These are phyloP conservation scores for Agrilus cyanescens DNA, from an alignment of 2,888 invertebrate species.

Conservation along the genomic window DNA sequence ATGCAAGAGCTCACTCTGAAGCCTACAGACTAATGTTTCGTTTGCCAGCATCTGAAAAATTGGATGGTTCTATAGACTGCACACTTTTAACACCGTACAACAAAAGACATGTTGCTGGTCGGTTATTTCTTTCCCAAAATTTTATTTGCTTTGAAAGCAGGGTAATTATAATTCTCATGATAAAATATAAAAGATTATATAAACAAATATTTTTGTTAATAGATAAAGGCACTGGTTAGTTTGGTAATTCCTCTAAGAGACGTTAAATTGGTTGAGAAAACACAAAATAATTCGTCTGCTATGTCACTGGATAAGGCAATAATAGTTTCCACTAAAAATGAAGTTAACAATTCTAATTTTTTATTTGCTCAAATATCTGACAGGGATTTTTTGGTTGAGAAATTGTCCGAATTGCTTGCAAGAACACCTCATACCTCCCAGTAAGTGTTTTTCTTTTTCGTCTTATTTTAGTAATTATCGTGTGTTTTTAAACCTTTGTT, in stretches of 20 bases:
- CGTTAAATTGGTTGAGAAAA: constrained; percentile 63
- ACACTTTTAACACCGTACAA: constrained; percentile 91
- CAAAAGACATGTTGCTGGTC: constrained; percentile 78
- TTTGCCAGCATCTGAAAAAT: constrained; percentile 78
- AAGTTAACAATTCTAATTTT: constrained; percentile 67
- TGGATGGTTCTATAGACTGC: constrained; percentile 89
- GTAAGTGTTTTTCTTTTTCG: constrained; percentile 21
- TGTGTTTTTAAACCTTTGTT: background rate
- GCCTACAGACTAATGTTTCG: constrained; percentile 75
- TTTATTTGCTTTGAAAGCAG: constrained; percentile 94
- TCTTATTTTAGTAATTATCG: background rate
- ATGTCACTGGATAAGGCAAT: constrained; percentile 54
- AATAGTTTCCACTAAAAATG: constrained; percentile 69
- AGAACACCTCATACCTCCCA: constrained; percentile 38
- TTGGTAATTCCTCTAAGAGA: constrained; percentile 83
- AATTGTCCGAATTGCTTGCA: constrained; percentile 77
- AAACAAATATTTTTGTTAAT: constrained; percentile 10
- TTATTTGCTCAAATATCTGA: constrained; percentile 82
- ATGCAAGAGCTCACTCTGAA: constrained; percentile 89
- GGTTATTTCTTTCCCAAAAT: constrained; percentile 83
- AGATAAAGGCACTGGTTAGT: constrained; percentile 71
- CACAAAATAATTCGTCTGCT: constrained; percentile 55
- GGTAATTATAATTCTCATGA: constrained; percentile 44
- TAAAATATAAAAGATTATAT: background rate
- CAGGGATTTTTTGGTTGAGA: constrained; percentile 76